phyloP scores from a whole-genome alignment of 2,888 invertebrate species.

The Cheiracanthium punctorium region DNA sequence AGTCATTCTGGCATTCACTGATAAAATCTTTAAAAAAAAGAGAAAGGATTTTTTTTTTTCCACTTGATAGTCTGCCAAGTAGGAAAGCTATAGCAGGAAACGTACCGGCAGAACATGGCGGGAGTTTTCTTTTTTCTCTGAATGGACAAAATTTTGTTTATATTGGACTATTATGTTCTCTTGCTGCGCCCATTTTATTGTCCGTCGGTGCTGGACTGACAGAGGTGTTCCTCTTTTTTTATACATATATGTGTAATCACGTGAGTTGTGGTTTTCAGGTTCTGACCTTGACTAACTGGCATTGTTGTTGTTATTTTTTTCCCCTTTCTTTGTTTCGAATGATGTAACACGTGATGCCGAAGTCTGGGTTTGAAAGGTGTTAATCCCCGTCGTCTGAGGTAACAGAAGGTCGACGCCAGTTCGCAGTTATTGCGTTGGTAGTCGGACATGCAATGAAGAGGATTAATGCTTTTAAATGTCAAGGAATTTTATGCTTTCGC shows the following conservation, averaged over 20 bases:
- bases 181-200: neutral
- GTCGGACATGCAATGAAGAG: too few relatives aligned
- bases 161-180: neutral
- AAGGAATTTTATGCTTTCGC: too few relatives aligned
- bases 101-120: neutral
- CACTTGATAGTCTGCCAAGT: too few relatives aligned
- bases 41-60: too few relatives aligned
- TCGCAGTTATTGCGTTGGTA: too few relatives aligned
- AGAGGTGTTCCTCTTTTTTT: neutral
- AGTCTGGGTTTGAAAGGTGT: neutral
- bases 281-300: neutral
- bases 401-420: too few relatives aligned
- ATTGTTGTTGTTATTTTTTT: too few relatives aligned
- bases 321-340: neutral
- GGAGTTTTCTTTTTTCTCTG: neutral
- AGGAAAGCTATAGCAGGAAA: neutral
- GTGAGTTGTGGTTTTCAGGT: neutral
- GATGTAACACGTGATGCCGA: neutral
- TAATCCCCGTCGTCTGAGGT: too few relatives aligned
- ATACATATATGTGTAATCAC: too few relatives aligned
- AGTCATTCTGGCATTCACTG: neutral
- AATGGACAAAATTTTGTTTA: neutral
- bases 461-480: too few relatives aligned
- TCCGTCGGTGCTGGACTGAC: neutral
- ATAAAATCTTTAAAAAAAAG: neutral